These are phyloP conservation scores for Gyrodactylus salaris DNA, from an alignment of 1,140 invertebrate species.

Conservation along the genomic window DNA sequence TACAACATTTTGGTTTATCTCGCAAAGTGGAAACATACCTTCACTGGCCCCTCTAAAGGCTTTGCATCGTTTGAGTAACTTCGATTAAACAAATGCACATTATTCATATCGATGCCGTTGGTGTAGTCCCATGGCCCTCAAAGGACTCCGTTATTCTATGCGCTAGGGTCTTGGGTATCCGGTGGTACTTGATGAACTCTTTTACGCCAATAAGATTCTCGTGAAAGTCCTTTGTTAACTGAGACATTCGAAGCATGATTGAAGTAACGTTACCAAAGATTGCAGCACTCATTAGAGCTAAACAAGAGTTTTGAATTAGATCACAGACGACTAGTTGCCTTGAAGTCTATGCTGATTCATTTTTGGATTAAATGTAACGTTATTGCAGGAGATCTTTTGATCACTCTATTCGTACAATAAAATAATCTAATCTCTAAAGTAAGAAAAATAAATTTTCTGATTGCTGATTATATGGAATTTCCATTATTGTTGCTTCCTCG, in stretches of 20 bases:
- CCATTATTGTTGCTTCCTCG: too few species aligned
- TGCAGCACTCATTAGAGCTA: constrained; percentile 93
- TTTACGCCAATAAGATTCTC: constrained; percentile 76
- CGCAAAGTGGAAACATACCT: neutral
- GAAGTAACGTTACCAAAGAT: constrained; percentile 96
- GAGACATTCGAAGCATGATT: constrained; percentile 83
- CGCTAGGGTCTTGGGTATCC: constrained; percentile 63
- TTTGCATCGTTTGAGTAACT: neutral
- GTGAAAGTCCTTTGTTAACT: constrained; percentile 78
- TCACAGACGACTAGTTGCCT: too few species aligned
- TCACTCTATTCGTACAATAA: too few species aligned
- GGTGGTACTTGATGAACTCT: constrained; percentile 34
- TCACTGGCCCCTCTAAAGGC: neutral
- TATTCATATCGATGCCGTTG: constrained; percentile 91
- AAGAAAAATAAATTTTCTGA: too few species aligned
- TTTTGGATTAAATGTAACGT: too few species aligned
- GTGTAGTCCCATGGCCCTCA: constrained; percentile 90
- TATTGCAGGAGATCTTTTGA: too few species aligned
- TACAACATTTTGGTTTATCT: too few species aligned
- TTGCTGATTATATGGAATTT: too few species aligned
- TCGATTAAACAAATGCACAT: constrained; percentile 20
- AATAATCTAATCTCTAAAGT: too few species aligned
- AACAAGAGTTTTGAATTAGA: too few species aligned
- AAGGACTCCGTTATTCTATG: constrained; percentile 88
- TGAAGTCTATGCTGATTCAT: too few species aligned